Base-by-base conservation (phyloP, 1,140 invertebrate species). In the Micrasema minimum region DNA sequence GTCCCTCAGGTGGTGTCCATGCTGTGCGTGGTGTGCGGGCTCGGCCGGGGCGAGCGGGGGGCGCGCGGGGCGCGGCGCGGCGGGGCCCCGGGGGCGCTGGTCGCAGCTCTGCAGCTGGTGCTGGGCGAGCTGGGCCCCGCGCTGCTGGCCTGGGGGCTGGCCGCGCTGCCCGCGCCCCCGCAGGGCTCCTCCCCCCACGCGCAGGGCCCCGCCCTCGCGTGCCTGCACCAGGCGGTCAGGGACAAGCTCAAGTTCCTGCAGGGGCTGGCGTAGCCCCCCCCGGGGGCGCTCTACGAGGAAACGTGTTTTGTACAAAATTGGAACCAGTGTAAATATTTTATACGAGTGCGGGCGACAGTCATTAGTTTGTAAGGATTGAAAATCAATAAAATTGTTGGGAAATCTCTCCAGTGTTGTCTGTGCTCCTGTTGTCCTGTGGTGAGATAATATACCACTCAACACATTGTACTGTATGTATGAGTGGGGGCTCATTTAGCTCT, bases 1-100 rank as follows among this genome's bases (percentile, higher is more conserved):
- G n/a, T n/a, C n/a, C 66, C 68, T 2, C 48, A 72, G 65, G 16
- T 68, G 2, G 26, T 69, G 12, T 55, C 45, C 16, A 20, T 55
- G 35, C 26, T 69, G 1, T 16, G 45, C 20, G 26, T 22, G n/a
- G 22, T 69, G 10, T 35, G 46, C 12, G 71, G 71, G 16, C 10
- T 51, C 1, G 37, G 50, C 2, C 65, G 66, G 20, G 66, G 35
- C 1, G 3, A 26, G 12, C 59, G 61, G 14, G 23, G 53, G 11
- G 59, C 51, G 38, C 46, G 61, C n/a, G 16, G 37, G 3, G 57
- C 57, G 14, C 41, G 35, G 57, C 66, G 23, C 46, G 62, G 57
- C 62, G 51, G 37, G 48, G 50, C 7, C 9, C 41, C 43, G 11
- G 48, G 23, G 12, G 23, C 31, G 31, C 70, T 26, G 18, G 4